Base-by-base conservation (phyloP, 2,888 invertebrate genomes). In the Teleogryllus oceanicus region DNA sequence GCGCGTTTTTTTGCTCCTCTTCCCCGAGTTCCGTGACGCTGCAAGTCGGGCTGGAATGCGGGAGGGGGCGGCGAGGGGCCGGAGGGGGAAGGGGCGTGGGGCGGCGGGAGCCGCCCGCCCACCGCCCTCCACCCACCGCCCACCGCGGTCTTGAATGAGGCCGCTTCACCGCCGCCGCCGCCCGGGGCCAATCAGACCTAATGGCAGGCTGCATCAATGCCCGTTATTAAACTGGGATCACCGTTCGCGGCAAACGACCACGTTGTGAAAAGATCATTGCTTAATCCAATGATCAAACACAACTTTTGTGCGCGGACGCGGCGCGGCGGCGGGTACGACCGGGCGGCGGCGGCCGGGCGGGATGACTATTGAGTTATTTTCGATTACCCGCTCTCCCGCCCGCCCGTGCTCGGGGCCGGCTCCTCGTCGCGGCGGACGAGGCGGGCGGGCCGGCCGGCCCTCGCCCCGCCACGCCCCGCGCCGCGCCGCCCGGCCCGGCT, bases 161-260 rank as follows among this genome's bases (percentile, higher is more conserved):
- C 37, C 20, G 18, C 20, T 5, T 11, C 49, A 12, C 49, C 77
- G 20, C 77, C 77, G 13, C 50, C n/a, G 77, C 77, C 50, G 24
- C 49, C 62, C 62, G 62, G 62, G 62, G 62, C 62, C 77, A 37
- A 50, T 50, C 77, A 37, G 77, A 49, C 77, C 77, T 77, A 49
- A 77, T 77, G 77, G 77, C 62, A n/a, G 62, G 62, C 62, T 62
- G 62, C 62, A 76, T 76, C 76, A 76, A 76, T 76, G 76, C 76
- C 76, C 76, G 76, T 76, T 76, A 80, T 80, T 80, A 80, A 80
- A 78, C 74, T 50, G 49, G 62, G 77, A 80, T 80, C 80, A 75
- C 74, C 80, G 78, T 51, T 76, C 24, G 62, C 62, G 62, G 78
- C 51, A 50, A 62, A 50, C 50, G 78, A 74, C 74, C n/a, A 78